phyloP scores from a whole-genome alignment of 2,797 vertebrate genomes.

The Brotula barbata region DNA sequence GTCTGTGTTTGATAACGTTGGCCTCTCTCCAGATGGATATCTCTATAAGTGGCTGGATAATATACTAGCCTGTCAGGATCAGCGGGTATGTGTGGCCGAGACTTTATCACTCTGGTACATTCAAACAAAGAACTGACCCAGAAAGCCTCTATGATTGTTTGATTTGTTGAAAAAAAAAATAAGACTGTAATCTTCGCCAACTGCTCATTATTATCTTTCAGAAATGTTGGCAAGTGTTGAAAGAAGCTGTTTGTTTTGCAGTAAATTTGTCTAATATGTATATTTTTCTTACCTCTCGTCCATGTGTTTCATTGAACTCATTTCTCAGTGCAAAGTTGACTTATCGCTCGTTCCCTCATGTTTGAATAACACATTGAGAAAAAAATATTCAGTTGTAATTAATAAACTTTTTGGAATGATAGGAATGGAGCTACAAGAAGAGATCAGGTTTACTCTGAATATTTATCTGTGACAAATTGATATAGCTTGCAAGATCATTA shows the following conservation, averaged over 20 bases:
- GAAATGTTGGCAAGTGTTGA: conserved; percentile 24
- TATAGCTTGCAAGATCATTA: too few species aligned
- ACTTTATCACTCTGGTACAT: conserved; percentile 46
- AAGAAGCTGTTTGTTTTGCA: conserved; percentile 31
- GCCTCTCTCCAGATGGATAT: conserved; percentile 96
- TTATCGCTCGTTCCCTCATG: conserved; percentile 5
- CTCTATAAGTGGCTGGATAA: conserved; percentile 99
- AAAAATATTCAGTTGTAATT: conserved; percentile 14
- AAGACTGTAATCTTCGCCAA: conserved; percentile 28
- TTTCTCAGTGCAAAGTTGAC: conserved; percentile 5
- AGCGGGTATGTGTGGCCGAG: conserved; percentile 83
- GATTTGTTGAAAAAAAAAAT: conserved; percentile 35
- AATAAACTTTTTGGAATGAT: conserved; percentile 12
- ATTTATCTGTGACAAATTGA: too few species aligned
- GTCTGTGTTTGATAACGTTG: conserved; percentile 97
- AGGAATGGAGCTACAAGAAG: conserved; percentile 22
- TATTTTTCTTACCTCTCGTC: conserved; percentile 24
- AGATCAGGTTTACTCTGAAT: neutral
- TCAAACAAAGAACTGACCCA: conserved; percentile 59
- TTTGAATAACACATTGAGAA: conserved; percentile 19
- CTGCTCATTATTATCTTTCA: conserved; percentile 27
- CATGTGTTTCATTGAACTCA: conserved; percentile 33
- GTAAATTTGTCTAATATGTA: conserved; percentile 26
- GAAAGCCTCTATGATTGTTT: conserved; percentile 42
- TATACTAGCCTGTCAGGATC: conserved; percentile 96